Evolutionary conservation across 2,888 invertebrate species (phyloP).

Genomic region (Steinernema carpocapsae): DNA sequence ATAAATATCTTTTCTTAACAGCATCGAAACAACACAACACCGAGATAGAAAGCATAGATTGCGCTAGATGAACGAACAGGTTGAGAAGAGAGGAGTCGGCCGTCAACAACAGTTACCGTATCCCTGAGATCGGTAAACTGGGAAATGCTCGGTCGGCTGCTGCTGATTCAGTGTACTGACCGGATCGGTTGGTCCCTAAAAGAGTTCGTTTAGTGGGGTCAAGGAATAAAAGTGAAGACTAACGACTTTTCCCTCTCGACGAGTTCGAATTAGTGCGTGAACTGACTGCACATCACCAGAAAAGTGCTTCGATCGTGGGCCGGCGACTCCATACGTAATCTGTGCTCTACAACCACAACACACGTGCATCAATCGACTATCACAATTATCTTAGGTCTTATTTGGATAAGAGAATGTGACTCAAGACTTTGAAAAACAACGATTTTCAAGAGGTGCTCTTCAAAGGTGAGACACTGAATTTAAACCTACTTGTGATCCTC

Average conservation of each 20-base stretch:
- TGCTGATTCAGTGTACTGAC: conserved; percentile 12
- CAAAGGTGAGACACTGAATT: too few relatives aligned
- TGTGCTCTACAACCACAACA: conserved; percentile 22
- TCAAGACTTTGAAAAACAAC: not conserved
- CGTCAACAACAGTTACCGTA: conserved; percentile 15
- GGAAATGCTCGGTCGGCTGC: conserved; percentile 15
- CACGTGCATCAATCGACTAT: too few relatives aligned
- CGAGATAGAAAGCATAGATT: not conserved
- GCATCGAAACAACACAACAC: not conserved
- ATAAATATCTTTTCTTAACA: not conserved
- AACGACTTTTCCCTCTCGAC: conserved; percentile 5
- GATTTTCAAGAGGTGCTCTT: not conserved
- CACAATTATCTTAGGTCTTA: too few relatives aligned
- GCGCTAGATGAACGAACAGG: not conserved
- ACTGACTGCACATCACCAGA: conserved; percentile 2
- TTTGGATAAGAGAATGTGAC: not conserved
- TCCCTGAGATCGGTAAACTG: conserved; percentile 17
- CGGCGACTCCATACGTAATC: not conserved
- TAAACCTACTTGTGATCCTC: conserved; percentile 44
- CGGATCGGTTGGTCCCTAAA: not conserved
- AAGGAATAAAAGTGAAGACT: not conserved
- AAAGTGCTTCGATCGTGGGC: conserved; percentile 20
- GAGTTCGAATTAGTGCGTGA: not conserved
- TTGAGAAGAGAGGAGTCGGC: not conserved
- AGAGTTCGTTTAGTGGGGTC: not conserved